Base-by-base conservation (phyloP, 2,888 invertebrate genomes). In the Orthosia gothica region DNA sequence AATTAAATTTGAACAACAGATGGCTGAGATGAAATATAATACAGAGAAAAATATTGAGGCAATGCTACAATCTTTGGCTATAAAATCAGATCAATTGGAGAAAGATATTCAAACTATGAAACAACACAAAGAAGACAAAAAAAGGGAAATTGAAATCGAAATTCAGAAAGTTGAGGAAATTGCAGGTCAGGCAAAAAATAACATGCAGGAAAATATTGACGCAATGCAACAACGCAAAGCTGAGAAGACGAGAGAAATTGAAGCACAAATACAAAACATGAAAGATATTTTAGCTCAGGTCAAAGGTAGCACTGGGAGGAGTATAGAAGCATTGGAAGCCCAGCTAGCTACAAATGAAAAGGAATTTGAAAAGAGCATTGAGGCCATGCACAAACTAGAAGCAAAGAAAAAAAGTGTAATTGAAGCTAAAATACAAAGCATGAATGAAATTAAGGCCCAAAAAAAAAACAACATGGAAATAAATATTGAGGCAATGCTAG, bases 41-140 rank as follows among this genome's bases (percentile, higher is more conserved):
- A 47, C n/a, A n/a, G 54, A 61, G 12, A 61, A 55, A 40, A 69
- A 55, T 12, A 61, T 74, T 59, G 54, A 61, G 5, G 52, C 57
- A 49, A 61, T 61, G 54, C 18, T 61, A 40, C 23, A 40, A 26
- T 23, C 68, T 23, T 54, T 75, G 15, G 23, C 16, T 49, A 15
- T 40, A 12, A 52, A 3, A 54, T 68, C 59, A 54, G 59, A 54
- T 0, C 13, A n/a, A 40, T 9, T 57, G 2, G 50, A 50, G 11
- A 55, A 78, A 62, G 23, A 57, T 32, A 78, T 69, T 57, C 26
- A 57, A 69, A 32, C 18, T 18, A 62, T 78, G 62, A 18, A 78
- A 54, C 32, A 40, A 47, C 0, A n/a, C 7, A 57, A 57, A 57
- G 70, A 20, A 16, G 23, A 62, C 3, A 52, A 78, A 3, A 76